Evolutionary conservation across 2,113 vertebrate genomes (phyloP).

Genomic region (Rhinichthys klamathensis): DNA sequence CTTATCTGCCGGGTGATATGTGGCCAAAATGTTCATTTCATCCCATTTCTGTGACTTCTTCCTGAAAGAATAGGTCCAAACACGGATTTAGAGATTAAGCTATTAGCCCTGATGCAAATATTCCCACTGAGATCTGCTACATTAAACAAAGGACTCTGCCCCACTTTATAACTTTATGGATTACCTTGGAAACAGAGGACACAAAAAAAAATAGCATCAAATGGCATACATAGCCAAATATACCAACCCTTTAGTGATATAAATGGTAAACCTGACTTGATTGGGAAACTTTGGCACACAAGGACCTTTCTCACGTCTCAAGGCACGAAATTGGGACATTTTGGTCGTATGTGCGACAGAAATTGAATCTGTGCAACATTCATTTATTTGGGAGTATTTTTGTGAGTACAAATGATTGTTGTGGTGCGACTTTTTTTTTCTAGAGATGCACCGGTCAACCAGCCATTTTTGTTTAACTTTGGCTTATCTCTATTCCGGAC

Average conservation of each 20-base stretch:
- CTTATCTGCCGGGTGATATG: slow-evolving; percentile 95
- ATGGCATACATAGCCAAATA: background rate
- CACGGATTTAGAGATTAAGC: slow-evolving; percentile 25
- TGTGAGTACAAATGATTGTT: no score
- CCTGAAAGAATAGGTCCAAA: slow-evolving; percentile 72
- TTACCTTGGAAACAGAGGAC: background rate
- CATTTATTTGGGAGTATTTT: no score
- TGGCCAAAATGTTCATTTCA: slow-evolving; percentile 99
- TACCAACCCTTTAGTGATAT: background rate
- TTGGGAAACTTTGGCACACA: no score
- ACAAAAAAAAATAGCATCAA: slow-evolving; percentile 10
- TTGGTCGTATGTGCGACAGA: no score
- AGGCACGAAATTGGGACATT: no score
- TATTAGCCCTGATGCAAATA: slow-evolving; percentile 43
- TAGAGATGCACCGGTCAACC: no score
- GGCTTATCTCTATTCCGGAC: no score
- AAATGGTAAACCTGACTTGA: background rate
- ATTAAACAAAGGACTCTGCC: slow-evolving; percentile 29
- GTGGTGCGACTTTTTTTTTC: no score
- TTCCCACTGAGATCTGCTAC: slow-evolving; percentile 29
- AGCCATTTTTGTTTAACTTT: no score
- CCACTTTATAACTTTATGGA: slow-evolving; percentile 44
- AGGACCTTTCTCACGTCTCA: no score
- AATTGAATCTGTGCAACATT: no score
- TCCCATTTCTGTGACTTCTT: slow-evolving; percentile 99